Percentiles rank a stretch among this genome's conserved stretches.
Evolutionary conservation across 2,797 vertebrate species (phyloP).

Genomic region (Picus viridis): DNA sequence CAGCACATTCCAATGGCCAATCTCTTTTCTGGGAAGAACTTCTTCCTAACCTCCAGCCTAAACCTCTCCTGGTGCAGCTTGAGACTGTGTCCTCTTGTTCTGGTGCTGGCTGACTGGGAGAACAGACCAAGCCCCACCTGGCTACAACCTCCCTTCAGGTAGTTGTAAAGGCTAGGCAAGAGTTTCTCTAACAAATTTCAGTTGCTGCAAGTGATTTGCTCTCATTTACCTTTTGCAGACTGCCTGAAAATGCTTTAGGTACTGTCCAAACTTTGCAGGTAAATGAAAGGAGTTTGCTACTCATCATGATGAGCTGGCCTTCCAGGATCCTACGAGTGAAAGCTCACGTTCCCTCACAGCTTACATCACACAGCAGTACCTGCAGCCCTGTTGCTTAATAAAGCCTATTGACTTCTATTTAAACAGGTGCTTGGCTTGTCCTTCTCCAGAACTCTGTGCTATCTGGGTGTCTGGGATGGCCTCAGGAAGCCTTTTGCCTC

Average conservation of each 20-base stretch:
- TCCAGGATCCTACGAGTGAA: background rate
- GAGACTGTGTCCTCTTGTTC: too few species aligned
- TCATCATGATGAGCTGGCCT: background rate
- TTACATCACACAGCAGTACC: background rate
- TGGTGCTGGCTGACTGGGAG: too few species aligned
- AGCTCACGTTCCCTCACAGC: background rate
- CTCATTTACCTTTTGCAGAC: background rate
- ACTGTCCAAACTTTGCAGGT: background rate
- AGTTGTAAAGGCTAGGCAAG: background rate
- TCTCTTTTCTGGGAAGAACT: too few species aligned
- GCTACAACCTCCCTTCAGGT: too few species aligned
- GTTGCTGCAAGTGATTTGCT: background rate
- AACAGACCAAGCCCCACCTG: too few species aligned
- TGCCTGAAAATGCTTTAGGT: background rate
- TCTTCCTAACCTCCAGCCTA: too few species aligned
- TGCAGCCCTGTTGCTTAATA: slow-evolving; percentile 47
- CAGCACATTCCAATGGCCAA: too few species aligned
- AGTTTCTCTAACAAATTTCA: background rate
- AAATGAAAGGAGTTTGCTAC: background rate
- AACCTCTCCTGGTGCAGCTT: too few species aligned
- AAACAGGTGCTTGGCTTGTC: slow-evolving; percentile 27
- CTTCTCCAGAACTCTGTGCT: background rate
- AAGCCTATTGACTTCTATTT: slow-evolving; percentile 36
- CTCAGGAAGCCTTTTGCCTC: background rate
- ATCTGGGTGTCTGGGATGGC: background rate